Evolutionary conservation across 2,888 invertebrate genomes (phyloP).

Genomic region (Euphydryas editha): DNA sequence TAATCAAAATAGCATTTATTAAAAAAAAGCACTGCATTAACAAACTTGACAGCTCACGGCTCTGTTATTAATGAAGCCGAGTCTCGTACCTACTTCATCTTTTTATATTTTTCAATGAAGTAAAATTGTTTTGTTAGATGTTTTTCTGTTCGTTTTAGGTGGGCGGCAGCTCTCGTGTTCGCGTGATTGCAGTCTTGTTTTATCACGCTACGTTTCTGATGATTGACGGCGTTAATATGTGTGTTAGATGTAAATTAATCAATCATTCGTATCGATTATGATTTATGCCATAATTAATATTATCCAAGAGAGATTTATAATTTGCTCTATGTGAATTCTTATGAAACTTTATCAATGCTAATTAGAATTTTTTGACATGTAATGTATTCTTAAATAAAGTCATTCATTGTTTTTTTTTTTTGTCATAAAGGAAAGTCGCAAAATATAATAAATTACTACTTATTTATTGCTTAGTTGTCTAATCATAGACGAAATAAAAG

Average conservation of each 20-base stretch:
- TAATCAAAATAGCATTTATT: conserved; percentile 85
- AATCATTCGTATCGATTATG: conserved; percentile 69
- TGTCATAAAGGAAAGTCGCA: too few species aligned
- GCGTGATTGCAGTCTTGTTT: conserved; percentile 69
- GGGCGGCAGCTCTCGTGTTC: conserved; percentile 62
- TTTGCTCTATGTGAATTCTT: conserved; percentile 53
- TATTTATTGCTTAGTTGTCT: not conserved
- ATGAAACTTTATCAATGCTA: conserved; percentile 36
- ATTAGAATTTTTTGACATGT: conserved; percentile 13
- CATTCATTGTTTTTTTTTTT: too few species aligned
- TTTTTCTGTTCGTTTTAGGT: conserved; percentile 59
- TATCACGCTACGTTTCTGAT: conserved; percentile 62
- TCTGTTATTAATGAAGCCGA: conserved; percentile 77
- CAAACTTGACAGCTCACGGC: conserved; percentile 81
- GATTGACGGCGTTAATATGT: conserved; percentile 77
- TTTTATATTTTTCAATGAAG: conserved; percentile 67
- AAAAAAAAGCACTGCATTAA: conserved; percentile 77
- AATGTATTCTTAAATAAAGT: not conserved
- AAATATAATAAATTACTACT: not conserved
- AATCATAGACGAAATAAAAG: not conserved
- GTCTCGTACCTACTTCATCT: conserved; percentile 56
- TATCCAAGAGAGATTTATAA: conserved; percentile 55
- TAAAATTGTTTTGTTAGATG: conserved; percentile 71
- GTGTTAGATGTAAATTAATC: conserved; percentile 72
- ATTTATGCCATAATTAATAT: conserved; percentile 44